These are phyloP conservation scores for Aphelenchoides besseyi DNA, from an alignment of 1,140 invertebrate genomes.

Conservation along the genomic window DNA sequence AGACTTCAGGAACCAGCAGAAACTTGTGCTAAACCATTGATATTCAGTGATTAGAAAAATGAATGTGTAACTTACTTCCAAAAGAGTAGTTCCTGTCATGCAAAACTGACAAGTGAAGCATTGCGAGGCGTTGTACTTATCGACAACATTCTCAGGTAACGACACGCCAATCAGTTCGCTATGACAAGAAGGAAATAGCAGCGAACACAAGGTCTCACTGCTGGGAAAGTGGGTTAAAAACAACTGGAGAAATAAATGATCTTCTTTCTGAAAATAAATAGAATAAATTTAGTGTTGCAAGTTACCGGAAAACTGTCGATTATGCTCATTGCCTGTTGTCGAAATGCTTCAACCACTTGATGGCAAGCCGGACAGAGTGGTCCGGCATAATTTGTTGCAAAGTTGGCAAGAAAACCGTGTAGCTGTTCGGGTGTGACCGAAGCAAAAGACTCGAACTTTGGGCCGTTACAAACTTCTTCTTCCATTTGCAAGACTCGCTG, in stretches of 20 bases:
- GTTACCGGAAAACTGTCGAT: not conserved
- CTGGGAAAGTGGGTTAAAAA: not conserved
- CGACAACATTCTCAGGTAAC: not conserved
- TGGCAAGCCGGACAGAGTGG: not conserved
- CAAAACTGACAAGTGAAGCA: slow-evolving; percentile 6
- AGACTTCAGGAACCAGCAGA: not conserved
- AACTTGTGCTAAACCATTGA: slow-evolving; percentile 15
- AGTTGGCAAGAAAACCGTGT: not conserved
- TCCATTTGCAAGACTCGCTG: not conserved
- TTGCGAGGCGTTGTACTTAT: not conserved
- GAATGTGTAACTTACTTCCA: not conserved
- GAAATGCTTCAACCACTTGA: not conserved
- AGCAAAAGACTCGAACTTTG: not conserved
- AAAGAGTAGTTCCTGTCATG: slow-evolving; percentile 9
- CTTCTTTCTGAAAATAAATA: not conserved
- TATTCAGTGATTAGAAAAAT: not conserved
- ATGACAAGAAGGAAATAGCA: slow-evolving; percentile 5
- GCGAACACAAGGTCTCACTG: slow-evolving; percentile 1
- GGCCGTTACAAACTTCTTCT: slow-evolving; percentile 16
- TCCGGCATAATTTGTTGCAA: slow-evolving; percentile 3
- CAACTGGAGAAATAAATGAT: not conserved
- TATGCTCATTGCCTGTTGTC: not conserved
- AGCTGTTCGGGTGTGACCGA: slow-evolving; percentile 2
- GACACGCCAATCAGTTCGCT: not conserved
- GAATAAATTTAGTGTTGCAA: not conserved